Percentiles rank a stretch among this genome's conserved stretches.
Conservation (phyloP, 2,113 vertebrate species). For the Callipepla californica region DNA sequence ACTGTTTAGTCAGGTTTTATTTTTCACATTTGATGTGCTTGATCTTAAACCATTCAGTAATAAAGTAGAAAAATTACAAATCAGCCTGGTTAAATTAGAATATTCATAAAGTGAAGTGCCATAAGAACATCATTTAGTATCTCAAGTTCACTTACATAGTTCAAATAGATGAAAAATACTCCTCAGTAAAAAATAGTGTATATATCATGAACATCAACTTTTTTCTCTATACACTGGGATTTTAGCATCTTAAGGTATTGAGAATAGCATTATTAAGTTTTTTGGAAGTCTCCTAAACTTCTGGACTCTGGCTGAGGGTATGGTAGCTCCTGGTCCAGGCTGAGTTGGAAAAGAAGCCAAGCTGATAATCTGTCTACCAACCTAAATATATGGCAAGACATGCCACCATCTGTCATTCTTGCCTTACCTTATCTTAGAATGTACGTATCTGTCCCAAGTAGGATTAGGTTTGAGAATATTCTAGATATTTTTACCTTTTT, state of each 20-base stretch:
- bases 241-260: not conserved
- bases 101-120: slow-evolving; percentile 67
- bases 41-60: slow-evolving; percentile 67
- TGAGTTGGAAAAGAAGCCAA: not conserved
- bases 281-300: not conserved
- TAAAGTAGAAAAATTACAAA: slow-evolving; percentile 68
- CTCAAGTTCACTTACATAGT: slow-evolving; percentile 43
- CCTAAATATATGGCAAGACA: slow-evolving; percentile 38
- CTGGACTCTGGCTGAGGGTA: fast-evolving
- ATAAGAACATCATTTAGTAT: slow-evolving; percentile 50
- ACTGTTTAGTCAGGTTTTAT: slow-evolving; percentile 70
- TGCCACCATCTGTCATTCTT: slow-evolving; percentile 32
- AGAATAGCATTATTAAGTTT: not conserved
- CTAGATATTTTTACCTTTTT: not conserved
- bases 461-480: not conserved
- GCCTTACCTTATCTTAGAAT: slow-evolving; percentile 14
- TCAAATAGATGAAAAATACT: slow-evolving; percentile 60
- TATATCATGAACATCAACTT: slow-evolving; percentile 4
- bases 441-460: not conserved
- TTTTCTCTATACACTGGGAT: not conserved
- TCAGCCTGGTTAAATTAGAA: slow-evolving; percentile 69
- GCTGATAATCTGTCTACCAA: not conserved
- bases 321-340: not conserved
- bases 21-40: slow-evolving; percentile 68
- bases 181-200: not conserved